Evolutionary conservation across 2,113 vertebrate species (phyloP).

Genomic region (Blennius ocellaris): DNA sequence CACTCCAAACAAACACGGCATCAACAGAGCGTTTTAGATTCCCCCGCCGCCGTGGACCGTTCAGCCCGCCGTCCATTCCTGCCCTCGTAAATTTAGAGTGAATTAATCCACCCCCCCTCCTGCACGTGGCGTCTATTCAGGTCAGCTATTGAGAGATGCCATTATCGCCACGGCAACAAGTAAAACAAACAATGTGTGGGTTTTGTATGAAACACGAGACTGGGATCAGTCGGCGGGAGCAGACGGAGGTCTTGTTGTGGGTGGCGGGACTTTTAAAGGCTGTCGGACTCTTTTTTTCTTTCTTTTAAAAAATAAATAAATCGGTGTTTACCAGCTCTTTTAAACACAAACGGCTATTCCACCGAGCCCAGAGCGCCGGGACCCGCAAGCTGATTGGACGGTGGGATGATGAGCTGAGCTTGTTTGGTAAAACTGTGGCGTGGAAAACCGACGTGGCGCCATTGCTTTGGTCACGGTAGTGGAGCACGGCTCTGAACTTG

Average conservation of each 20-base stretch:
- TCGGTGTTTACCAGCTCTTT: conserved; percentile 78
- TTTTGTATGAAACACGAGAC: conserved; percentile 83
- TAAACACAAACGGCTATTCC: conserved; percentile 71
- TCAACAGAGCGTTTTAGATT: conserved; percentile 9
- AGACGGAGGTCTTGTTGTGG: conserved; percentile 64
- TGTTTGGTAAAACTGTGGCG: conserved; percentile 37
- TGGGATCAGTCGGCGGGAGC: conserved; percentile 66
- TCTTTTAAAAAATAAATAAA: conserved; percentile 10
- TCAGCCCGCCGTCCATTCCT: conserved; percentile 22
- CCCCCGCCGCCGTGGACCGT: background rate
- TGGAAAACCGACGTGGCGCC: conserved; percentile 10
- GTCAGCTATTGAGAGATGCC: conserved; percentile 75
- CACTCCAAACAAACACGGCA: conserved; percentile 11
- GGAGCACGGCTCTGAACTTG: too few relatives aligned
- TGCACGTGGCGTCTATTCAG: conserved; percentile 65
- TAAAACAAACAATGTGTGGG: conserved; percentile 85
- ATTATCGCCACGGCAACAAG: conserved; percentile 78
- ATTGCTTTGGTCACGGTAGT: conserved; percentile 16
- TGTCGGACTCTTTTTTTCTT: conserved; percentile 59
- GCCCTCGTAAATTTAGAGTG: conserved; percentile 27
- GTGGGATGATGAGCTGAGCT: conserved; percentile 54
- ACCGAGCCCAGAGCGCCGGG: conserved; percentile 34
- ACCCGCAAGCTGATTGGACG: conserved; percentile 28
- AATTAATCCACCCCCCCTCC: conserved; percentile 52
- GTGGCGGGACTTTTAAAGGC: conserved; percentile 67